phyloP scores from a whole-genome alignment of 2,797 vertebrate species.

The Benthosema pterotum region DNA sequence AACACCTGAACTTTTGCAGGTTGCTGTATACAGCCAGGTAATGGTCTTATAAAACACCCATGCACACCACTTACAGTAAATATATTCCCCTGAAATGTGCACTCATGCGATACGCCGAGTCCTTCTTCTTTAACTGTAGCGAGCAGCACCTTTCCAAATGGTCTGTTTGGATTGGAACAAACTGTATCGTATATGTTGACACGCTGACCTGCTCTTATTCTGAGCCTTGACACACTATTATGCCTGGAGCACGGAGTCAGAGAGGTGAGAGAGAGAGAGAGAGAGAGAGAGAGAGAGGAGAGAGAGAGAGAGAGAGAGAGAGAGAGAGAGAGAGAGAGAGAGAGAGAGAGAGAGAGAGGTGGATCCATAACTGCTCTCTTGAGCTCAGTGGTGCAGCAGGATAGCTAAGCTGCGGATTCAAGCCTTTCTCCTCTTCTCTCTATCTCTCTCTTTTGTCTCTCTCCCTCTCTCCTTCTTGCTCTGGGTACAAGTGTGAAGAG shows the following conservation, averaged over 20 bases:
- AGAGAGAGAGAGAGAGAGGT: slow-evolving; percentile 48
- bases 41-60: no score
- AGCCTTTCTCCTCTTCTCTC: slow-evolving; percentile 53
- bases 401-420: slow-evolving; percentile 67
- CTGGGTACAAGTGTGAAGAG: slow-evolving; percentile 46
- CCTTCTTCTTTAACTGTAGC: no score
- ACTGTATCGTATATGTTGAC: slow-evolving; percentile 29
- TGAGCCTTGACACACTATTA: slow-evolving; percentile 65
- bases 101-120: no score
- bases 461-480: slow-evolving; percentile 51
- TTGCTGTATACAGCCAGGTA: no score
- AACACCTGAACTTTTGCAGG: no score
- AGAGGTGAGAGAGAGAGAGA: slow-evolving; percentile 60
- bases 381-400: slow-evolving; percentile 53
- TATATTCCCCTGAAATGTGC: no score
- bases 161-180: slow-evolving; percentile 20
- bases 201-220: slow-evolving; percentile 70
- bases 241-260: slow-evolving; percentile 69
- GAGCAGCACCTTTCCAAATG: no score
- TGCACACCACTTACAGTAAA: no score
- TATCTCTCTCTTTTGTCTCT: slow-evolving; percentile 40
- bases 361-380: slow-evolving; percentile 71
- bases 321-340: background rate
- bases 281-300: slow-evolving; percentile 28
- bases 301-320: background rate